Evolutionary conservation across 2,888 invertebrate species (phyloP), one percentile per base, ranked within the genome.

Genomic region (Hydrotaea cyrtoneurina): DNA sequence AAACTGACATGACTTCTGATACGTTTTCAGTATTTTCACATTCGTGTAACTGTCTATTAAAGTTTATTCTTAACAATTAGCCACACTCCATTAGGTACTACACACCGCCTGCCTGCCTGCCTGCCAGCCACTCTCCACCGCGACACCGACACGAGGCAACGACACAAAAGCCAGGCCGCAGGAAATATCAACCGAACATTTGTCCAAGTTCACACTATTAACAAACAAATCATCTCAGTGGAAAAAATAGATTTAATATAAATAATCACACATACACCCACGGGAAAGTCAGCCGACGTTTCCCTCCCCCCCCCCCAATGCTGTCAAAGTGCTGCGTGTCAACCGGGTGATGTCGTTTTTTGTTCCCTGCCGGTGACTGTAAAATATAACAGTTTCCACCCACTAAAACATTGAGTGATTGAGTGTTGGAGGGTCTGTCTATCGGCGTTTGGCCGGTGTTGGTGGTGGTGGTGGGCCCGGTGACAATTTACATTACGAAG

Each of bases 161-260:
- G n/a, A n/a, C n/a, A n/a, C n/a, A n/a, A n/a, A n/a, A n/a, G n/a
- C n/a, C n/a, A 46, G 53, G 64, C 21, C 26, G 46, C 59, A n/a
- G 71, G 46, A n/a, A 59, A 15, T 57, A n/a, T 46, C 31, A 59
- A 64, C 69, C 46, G 72, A 82, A 55, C 85, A 85, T 80, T 80
- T 85, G 85, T 77, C 13, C 19, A 62, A 57, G 69, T 85, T 85
- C 85, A 82, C 85, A 82, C 79, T 53, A 50, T 79, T 74, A 77
- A 21, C 23, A 23, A 21, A 62, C 46, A 78, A 79, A 62, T 75
- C 75, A 78, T 71, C 36, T 39, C 26, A 53, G 43, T 73, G 62
- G 21, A 71, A 77, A 71, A 77, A 53, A 43, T 43, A 36, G 62
- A 78, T 69, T 17, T 53, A 62, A 64, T 57, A 76, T 19, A 59